Conservation (phyloP, 2,888 invertebrate genomes). For the Trichogramma evanescens region DNA sequence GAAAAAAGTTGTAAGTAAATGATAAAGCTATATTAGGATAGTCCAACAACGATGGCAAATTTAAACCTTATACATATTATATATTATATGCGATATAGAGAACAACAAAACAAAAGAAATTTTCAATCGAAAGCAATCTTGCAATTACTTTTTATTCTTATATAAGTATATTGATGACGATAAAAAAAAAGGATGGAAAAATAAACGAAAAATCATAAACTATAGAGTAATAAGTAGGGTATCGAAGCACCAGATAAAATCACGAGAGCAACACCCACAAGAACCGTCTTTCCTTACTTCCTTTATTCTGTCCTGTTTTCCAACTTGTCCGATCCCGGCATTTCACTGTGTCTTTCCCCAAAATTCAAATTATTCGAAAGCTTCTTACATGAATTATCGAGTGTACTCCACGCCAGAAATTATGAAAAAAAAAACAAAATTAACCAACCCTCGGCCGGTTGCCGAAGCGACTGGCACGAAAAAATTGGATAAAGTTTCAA, state of each 20-base stretch:
- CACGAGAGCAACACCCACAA: not conserved
- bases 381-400: too few species aligned
- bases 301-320: not conserved
- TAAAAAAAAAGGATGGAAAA: conserved; percentile 4
- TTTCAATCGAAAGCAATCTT: too few species aligned
- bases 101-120: too few species aligned
- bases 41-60: too few species aligned
- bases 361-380: too few species aligned
- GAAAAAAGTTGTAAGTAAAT: too few species aligned
- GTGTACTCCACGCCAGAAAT: too few species aligned
- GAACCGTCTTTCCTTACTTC: not conserved
- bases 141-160: too few species aligned
- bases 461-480: not conserved
- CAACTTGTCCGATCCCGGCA: not conserved
- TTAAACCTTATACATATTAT: too few species aligned
- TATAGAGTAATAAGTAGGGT: not conserved
- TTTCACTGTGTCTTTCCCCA: too few species aligned
- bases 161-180: not conserved
- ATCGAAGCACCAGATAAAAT: not conserved
- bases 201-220: conserved; percentile 2
- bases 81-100: too few species aligned
- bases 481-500: not conserved
- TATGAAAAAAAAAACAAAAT: not conserved
- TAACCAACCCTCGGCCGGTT: not conserved
- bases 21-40: too few species aligned